Evolutionary conservation across 1,140 invertebrate species (phyloP).

Genomic region (Nasonia giraulti): DNA sequence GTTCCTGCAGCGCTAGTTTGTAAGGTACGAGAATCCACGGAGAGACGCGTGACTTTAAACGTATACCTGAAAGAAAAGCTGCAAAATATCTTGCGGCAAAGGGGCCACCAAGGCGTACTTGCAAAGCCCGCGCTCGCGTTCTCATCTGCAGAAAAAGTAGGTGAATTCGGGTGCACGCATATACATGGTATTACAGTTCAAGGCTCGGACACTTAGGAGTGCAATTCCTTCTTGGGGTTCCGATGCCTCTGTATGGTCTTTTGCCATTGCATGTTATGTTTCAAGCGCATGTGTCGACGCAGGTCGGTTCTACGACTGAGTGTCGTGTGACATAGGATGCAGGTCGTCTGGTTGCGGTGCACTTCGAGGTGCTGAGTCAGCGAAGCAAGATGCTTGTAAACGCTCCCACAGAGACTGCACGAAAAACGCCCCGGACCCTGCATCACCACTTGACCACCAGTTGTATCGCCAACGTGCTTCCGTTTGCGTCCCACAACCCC

Average conservation of each 20-base stretch:
- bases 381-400: conserved; percentile 74
- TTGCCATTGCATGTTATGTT: conserved; percentile 75
- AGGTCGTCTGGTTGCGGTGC: conserved; percentile 76
- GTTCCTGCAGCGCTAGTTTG: background rate
- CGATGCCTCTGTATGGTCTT: conserved; percentile 72
- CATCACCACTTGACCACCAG: conserved; percentile 73
- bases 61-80: background rate
- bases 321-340: conserved; percentile 74
- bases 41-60: background rate
- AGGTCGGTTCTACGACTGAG: conserved; percentile 75
- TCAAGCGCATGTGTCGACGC: conserved; percentile 74
- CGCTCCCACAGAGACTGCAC: conserved; percentile 74
- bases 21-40: background rate
- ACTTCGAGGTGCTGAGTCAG: conserved; percentile 76
- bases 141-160: background rate
- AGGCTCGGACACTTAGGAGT: conserved; percentile 10
- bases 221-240: conserved; percentile 50
- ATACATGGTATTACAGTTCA: too few relatives aligned
- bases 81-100: background rate
- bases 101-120: background rate
- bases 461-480: conserved; percentile 63
- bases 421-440: conserved; percentile 74
- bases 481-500: conserved; percentile 74
- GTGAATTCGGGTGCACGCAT: too few relatives aligned
- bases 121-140: background rate